phyloP scores from a whole-genome alignment of 2,113 vertebrate genomes.

The Kryptolebias marmoratus region DNA sequence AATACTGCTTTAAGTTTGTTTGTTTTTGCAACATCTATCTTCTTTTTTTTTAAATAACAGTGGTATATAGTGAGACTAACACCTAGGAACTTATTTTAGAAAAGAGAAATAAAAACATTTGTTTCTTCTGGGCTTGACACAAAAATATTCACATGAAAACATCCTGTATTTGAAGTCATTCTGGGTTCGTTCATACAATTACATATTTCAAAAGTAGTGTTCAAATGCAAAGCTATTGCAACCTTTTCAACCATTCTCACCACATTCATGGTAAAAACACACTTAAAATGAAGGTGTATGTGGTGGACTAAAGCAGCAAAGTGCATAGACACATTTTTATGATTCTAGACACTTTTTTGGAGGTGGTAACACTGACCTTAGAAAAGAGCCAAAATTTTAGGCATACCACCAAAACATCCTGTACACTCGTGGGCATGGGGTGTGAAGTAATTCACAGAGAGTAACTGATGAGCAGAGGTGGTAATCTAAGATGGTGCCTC shows the following conservation, averaged over 20 bases:
- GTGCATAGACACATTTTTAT: not conserved
- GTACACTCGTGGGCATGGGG: constrained; percentile 5
- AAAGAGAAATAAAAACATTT: too few relatives aligned
- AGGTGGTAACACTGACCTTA: constrained; percentile 26
- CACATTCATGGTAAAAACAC: not conserved
- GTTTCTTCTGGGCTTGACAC: too few relatives aligned
- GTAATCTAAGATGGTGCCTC: constrained; percentile 54
- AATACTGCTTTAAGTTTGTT: too few relatives aligned
- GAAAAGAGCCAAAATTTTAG: constrained; percentile 43
- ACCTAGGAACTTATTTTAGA: too few relatives aligned
- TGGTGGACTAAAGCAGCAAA: not conserved
- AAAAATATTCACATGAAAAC: not conserved
- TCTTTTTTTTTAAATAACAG: too few relatives aligned
- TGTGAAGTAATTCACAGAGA: constrained; percentile 43
- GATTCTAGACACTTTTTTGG: constrained; percentile 15
- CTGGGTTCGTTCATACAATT: not conserved
- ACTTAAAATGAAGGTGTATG: not conserved
- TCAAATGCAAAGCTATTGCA: not conserved
- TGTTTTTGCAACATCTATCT: too few relatives aligned
- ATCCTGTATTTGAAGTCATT: not conserved
- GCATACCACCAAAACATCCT: constrained; percentile 16
- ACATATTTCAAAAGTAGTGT: not conserved
- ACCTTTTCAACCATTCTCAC: not conserved
- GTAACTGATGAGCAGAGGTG: constrained; percentile 41
- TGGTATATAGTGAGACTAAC: too few relatives aligned